Conservation (phyloP, 2,113 vertebrate genomes). For the Phyllostomus hastatus region DNA sequence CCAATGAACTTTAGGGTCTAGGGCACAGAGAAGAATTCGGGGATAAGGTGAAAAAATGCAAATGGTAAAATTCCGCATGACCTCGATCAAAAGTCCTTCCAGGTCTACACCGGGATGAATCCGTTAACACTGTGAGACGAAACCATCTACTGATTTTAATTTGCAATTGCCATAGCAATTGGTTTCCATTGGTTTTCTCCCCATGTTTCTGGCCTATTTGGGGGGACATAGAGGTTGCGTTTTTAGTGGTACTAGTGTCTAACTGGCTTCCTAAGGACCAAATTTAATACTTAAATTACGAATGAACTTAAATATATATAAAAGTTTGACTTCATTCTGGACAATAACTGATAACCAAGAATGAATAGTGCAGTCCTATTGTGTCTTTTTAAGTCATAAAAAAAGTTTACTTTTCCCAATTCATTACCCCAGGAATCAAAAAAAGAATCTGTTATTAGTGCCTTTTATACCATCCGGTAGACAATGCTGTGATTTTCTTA, state of each 20-base stretch:
- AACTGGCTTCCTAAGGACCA: background rate
- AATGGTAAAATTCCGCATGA: background rate
- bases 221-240: background rate
- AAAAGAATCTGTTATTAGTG: conserved; percentile 46
- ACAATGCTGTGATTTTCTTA: conserved; percentile 58
- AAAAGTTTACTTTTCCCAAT: conserved; percentile 2
- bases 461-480: conserved; percentile 57
- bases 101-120: background rate
- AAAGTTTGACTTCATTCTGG: background rate
- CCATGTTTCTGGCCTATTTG: background rate
- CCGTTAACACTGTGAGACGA: background rate
- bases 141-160: background rate
- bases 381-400: background rate
- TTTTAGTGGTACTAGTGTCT: background rate
- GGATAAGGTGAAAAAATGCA: background rate
- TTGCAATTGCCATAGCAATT: background rate
- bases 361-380: background rate
- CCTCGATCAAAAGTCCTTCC: background rate
- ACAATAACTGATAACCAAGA: background rate
- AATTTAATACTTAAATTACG: background rate
- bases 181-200: background rate
- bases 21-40: background rate
- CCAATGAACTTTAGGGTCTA: background rate
- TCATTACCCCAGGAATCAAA: conserved; percentile 42
- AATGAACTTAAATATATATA: background rate